phyloP scores from a whole-genome alignment of 2,113 vertebrate genomes.

The Canis aureus region DNA sequence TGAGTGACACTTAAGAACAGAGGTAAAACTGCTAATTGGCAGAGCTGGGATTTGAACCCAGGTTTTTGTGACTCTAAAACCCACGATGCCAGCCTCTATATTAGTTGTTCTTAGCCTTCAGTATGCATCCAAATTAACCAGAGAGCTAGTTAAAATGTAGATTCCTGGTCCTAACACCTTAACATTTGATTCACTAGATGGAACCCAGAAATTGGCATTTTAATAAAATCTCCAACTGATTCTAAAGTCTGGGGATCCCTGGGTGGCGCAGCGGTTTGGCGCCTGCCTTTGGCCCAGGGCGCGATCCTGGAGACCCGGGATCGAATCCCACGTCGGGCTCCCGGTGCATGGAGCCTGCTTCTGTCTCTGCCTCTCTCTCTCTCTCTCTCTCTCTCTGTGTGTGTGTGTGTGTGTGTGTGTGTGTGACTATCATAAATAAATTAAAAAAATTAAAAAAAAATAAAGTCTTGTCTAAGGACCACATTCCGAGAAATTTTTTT shows the following conservation, averaged over 20 bases:
- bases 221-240: not conserved
- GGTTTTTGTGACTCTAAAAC: constrained; percentile 22
- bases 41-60: not conserved
- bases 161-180: not conserved
- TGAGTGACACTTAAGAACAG: not conserved
- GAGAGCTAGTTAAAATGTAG: not conserved
- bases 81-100: not conserved
- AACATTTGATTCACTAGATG: not conserved
- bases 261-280: too few species aligned
- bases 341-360: too few species aligned
- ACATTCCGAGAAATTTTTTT: constrained; percentile 33
- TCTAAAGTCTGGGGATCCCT: not conserved
- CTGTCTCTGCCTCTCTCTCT: too few species aligned
- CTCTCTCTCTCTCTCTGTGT: too few species aligned
- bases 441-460: too few species aligned
- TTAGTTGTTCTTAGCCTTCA: not conserved
- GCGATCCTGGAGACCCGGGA: too few species aligned
- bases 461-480: not conserved
- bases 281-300: too few species aligned
- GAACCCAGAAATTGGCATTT: not conserved
- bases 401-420: too few species aligned
- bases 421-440: too few species aligned
- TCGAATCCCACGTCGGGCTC: too few species aligned
- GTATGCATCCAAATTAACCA: not conserved
- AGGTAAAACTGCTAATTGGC: not conserved